Conservation (phyloP, 2,888 invertebrate species). For the Trachelus stipa region DNA sequence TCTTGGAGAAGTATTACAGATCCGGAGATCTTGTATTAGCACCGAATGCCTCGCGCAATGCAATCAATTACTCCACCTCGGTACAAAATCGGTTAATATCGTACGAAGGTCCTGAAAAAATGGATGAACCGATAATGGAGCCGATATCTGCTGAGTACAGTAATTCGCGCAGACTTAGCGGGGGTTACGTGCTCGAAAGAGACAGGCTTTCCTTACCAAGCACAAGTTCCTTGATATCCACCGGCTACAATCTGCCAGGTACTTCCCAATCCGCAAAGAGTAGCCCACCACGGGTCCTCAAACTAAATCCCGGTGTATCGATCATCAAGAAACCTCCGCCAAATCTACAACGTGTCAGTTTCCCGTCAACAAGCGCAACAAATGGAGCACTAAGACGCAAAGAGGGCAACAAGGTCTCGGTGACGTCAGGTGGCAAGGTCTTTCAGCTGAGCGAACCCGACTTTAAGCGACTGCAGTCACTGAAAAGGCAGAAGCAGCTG, state of each 20-base stretch:
- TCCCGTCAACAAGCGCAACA: slow-evolving; percentile 43
- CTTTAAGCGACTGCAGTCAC: slow-evolving; percentile 75
- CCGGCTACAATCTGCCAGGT: background rate
- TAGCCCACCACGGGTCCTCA: slow-evolving; percentile 46
- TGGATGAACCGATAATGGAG: slow-evolving; percentile 60
- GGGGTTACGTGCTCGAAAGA: slow-evolving; percentile 58
- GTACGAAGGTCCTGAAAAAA: slow-evolving; percentile 72
- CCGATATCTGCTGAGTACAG: slow-evolving; percentile 52
- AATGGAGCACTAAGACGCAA: slow-evolving; percentile 51
- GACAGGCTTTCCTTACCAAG: slow-evolving; percentile 35
- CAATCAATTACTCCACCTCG: slow-evolving; percentile 82
- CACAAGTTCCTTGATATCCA: slow-evolving; percentile 18
- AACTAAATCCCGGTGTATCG: slow-evolving; percentile 60
- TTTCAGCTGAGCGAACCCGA: slow-evolving; percentile 83
- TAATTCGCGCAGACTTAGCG: slow-evolving; percentile 56
- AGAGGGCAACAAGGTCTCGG: slow-evolving; percentile 76
- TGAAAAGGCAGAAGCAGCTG: slow-evolving; percentile 68
- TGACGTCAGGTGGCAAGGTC: slow-evolving; percentile 81
- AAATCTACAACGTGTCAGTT: slow-evolving; percentile 54
- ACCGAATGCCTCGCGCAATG: slow-evolving; percentile 79
- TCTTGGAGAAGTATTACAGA: slow-evolving; percentile 86
- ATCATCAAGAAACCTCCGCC: slow-evolving; percentile 64
- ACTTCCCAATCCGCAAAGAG: slow-evolving; percentile 20
- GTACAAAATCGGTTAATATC: slow-evolving; percentile 83
- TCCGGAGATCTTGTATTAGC: slow-evolving; percentile 82